phyloP scores from a whole-genome alignment of 2,888 invertebrate genomes.

The Papilio elwesi region DNA sequence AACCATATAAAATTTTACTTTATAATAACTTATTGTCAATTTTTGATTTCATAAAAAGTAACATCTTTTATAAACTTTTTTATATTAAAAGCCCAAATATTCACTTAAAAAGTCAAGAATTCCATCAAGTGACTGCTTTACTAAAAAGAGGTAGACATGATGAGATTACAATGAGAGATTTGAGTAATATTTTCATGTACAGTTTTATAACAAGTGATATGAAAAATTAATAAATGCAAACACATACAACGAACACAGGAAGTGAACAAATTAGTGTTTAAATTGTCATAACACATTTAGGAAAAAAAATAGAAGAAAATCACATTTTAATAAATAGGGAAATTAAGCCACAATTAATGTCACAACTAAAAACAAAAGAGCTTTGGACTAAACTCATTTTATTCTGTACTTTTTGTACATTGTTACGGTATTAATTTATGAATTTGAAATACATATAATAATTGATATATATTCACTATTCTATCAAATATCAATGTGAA shows the following conservation, averaged over 20 bases:
- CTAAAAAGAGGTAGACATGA: slow-evolving; percentile 44
- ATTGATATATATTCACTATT: background rate
- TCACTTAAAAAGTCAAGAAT: slow-evolving; percentile 8
- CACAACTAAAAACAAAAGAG: too few species aligned
- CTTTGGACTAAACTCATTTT: too few species aligned
- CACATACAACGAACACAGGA: background rate
- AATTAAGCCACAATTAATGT: too few species aligned
- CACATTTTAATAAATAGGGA: too few species aligned
- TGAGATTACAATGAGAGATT: slow-evolving; percentile 40
- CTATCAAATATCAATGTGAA: background rate
- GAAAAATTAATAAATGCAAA: slow-evolving; percentile 15
- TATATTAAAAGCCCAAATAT: slow-evolving; percentile 12
- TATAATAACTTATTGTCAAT: slow-evolving; percentile 64
- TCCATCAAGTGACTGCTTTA: background rate
- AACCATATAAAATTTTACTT: slow-evolving; percentile 43
- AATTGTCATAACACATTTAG: background rate
- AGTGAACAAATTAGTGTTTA: background rate
- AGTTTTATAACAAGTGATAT: background rate
- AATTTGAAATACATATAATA: too few species aligned
- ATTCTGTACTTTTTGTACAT: background rate
- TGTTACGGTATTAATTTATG: background rate
- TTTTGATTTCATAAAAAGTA: slow-evolving; percentile 41
- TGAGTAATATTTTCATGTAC: background rate
- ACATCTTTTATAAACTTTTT: slow-evolving; percentile 41
- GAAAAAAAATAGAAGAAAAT: too few species aligned